These are phyloP conservation scores for Drosophila antonietae DNA, from an alignment of 2,888 invertebrate genomes.

Conservation along the genomic window DNA sequence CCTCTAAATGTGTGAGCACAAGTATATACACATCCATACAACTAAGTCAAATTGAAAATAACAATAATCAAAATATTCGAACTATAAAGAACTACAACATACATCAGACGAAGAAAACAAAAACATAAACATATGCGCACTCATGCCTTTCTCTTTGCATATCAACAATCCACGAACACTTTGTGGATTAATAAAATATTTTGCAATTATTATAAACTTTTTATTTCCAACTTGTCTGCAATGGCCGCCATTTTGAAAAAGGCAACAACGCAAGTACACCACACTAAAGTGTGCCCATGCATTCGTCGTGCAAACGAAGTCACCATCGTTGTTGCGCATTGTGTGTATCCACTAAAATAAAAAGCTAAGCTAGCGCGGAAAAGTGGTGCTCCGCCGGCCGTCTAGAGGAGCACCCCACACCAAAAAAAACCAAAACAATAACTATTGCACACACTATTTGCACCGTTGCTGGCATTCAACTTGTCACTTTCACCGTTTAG, in stretches of 20 bases:
- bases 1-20: conserved; percentile 2
- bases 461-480: neutral
- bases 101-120: conserved; percentile 13
- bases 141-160: neutral
- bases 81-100: conserved; percentile 8
- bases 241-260: conserved; percentile 62
- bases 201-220: conserved; percentile 50
- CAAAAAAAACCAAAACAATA: conserved; percentile 16
- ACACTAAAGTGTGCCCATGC: conserved; percentile 58
- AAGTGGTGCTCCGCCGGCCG: conserved; percentile 69
- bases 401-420: conserved; percentile 41
- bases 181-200: conserved; percentile 5
- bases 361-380: conserved; percentile 46
- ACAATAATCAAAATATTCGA: conserved; percentile 35
- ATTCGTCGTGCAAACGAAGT: conserved; percentile 67
- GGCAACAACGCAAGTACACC: conserved; percentile 60
- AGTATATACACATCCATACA: conserved; percentile 38
- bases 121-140: conserved; percentile 22
- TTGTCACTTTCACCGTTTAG: conserved; percentile 37
- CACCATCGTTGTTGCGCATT: conserved; percentile 60
- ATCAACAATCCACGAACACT: neutral
- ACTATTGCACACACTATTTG: conserved; percentile 14
- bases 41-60: conserved; percentile 40
- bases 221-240: conserved; percentile 43
- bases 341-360: conserved; percentile 53